phyloP scores from a whole-genome alignment of 1,140 invertebrate species.

The Acyrthosiphon pisum region DNA sequence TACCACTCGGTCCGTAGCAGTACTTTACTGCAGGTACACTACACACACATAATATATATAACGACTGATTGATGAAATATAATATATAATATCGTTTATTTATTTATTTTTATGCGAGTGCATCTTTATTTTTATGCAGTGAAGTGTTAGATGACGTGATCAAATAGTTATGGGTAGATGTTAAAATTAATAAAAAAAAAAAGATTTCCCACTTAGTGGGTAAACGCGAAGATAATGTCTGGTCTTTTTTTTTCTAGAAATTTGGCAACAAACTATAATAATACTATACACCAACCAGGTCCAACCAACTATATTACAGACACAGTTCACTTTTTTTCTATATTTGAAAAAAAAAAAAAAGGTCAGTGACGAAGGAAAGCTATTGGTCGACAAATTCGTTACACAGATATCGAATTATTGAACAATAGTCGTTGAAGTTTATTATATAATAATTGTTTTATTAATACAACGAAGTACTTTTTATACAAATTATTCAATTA shows the following conservation, averaged over 20 bases:
- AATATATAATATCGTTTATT: not conserved
- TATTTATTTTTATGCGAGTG: not conserved
- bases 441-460: constrained; percentile 3
- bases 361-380: not conserved
- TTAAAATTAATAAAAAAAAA: not conserved
- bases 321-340: not conserved
- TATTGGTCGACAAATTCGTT: not conserved
- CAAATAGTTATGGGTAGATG: not conserved
- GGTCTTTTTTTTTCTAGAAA: not conserved
- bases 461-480: not conserved
- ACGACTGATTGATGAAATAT: not conserved
- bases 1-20: not conserved
- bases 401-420: not conserved
- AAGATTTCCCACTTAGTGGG: not conserved
- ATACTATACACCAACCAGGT: not conserved
- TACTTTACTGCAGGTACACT: not conserved
- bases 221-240: not conserved
- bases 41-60: not conserved
- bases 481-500: not conserved
- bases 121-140: not conserved
- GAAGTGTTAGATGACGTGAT: not conserved
- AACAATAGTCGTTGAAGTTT: not conserved
- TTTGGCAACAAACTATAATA: not conserved
- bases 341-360: not conserved
- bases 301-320: not conserved